Percentiles rank a stretch among this genome's conserved stretches.
These are phyloP conservation scores for Seira musarum DNA, from an alignment of 2,888 invertebrate species.

Conservation along the genomic window DNA sequence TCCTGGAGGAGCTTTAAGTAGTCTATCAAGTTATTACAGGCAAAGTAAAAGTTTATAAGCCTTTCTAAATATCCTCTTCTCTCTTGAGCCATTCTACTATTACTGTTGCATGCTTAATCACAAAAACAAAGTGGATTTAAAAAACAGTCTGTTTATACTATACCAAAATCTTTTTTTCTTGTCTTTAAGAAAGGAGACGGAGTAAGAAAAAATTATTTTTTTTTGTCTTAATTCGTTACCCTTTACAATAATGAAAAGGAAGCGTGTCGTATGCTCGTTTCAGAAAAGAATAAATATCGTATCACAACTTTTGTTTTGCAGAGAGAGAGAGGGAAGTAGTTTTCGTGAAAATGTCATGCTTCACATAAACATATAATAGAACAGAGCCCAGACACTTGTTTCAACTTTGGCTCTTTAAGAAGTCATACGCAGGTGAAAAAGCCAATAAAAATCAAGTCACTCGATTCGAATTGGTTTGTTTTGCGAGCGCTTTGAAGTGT, in stretches of 20 bases:
- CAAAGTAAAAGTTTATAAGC: conserved; percentile 37
- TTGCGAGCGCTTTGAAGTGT: not conserved
- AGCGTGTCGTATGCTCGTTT: conserved; percentile 1
- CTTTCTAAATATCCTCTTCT: conserved; percentile 16
- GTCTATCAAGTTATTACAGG: conserved; percentile 3
- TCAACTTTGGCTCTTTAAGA: too few species aligned
- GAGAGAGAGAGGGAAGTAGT: not conserved
- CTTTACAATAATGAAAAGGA: not conserved
- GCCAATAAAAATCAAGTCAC: conserved; percentile 5
- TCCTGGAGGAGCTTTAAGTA: conserved; percentile 1
- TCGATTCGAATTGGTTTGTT: not conserved
- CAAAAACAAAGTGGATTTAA: conserved; percentile 39
- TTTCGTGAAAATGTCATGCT: not conserved
- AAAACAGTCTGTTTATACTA: conserved; percentile 18
- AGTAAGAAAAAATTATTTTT: not conserved
- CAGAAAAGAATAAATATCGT: not conserved
- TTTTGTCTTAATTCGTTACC: not conserved
- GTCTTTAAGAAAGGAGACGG: too few species aligned
- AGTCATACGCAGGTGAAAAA: conserved; percentile 10
- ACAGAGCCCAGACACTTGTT: not conserved
- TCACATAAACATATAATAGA: not conserved
- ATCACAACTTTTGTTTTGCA: not conserved
- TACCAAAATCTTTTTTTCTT: not conserved
- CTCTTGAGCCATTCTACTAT: conserved; percentile 13
- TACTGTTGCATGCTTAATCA: conserved; percentile 57